These are phyloP conservation scores for Dendrocincla tyrannina DNA, from an alignment of 2,797 vertebrate species.

Conservation along the genomic window DNA sequence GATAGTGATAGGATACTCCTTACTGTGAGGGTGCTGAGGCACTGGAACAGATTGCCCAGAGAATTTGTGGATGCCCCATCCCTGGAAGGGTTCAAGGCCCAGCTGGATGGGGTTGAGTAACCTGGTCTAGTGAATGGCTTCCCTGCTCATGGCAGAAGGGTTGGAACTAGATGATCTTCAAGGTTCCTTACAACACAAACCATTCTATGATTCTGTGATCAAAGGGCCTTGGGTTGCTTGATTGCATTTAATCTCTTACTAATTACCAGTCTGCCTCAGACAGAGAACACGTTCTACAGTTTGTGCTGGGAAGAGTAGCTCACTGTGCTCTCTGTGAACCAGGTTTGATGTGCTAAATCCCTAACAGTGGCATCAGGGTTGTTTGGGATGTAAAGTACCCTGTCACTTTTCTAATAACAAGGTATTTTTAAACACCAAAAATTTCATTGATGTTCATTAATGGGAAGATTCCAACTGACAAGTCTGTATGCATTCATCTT, in stretches of 20 bases:
- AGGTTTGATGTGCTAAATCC: background rate
- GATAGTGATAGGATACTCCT: background rate
- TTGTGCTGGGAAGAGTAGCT: background rate
- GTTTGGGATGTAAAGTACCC: background rate
- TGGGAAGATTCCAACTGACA: background rate
- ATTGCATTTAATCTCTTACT: background rate
- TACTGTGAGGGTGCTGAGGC: background rate
- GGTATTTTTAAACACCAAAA: background rate
- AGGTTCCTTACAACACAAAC: background rate
- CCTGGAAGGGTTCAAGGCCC: background rate
- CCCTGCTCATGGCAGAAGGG: background rate
- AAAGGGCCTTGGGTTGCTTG: background rate
- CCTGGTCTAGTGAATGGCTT: background rate
- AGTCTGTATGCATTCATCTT: background rate
- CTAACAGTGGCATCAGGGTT: background rate
- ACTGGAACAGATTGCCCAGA: background rate
- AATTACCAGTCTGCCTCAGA: conserved; percentile 2
- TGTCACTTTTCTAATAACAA: background rate
- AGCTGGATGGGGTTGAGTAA: background rate
- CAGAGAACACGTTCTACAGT: background rate
- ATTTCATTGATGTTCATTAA: background rate
- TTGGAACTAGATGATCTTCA: background rate
- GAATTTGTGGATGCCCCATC: background rate
- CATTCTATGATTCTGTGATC: background rate
- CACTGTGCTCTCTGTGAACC: background rate